Percentiles rank a stretch among this genome's conserved stretches.
Conservation (phyloP, 2,888 invertebrate species). For the Cylloceria caligata region DNA sequence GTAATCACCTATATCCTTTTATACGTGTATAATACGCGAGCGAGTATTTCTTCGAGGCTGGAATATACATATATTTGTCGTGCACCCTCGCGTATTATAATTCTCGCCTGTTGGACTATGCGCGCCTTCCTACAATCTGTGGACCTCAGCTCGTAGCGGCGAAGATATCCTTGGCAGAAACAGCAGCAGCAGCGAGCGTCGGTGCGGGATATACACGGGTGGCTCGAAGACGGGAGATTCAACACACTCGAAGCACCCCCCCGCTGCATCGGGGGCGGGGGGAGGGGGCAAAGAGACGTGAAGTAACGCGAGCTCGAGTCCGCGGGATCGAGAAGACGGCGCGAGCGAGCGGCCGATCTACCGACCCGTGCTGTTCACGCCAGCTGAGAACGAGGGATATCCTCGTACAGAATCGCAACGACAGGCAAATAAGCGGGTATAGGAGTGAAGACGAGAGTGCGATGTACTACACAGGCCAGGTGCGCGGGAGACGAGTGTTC, state of each 20-base stretch:
- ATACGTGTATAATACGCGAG: background rate
- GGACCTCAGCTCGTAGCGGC: slow-evolving; percentile 6
- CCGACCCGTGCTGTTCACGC: slow-evolving; percentile 43
- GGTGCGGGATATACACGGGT: slow-evolving; percentile 15
- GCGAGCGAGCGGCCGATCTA: slow-evolving; percentile 13
- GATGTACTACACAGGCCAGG: slow-evolving; percentile 44
- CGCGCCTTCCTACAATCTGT: slow-evolving; percentile 22
- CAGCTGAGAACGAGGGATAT: slow-evolving; percentile 45
- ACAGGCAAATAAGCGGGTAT: slow-evolving; percentile 61
- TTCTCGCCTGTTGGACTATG: slow-evolving; percentile 11
- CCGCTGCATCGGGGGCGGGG: slow-evolving; percentile 12
- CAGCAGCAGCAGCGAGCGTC: slow-evolving; percentile 53
- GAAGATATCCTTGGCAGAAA: slow-evolving; percentile 30
- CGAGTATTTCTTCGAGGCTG: slow-evolving; percentile 6
- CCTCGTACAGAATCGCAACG: slow-evolving; percentile 52
- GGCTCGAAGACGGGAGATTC: slow-evolving; percentile 17
- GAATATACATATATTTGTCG: slow-evolving; percentile 25
- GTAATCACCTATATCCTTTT: background rate
- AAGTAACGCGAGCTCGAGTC: slow-evolving; percentile 47
- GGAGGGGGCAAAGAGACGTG: slow-evolving; percentile 57
- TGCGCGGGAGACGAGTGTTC: slow-evolving; percentile 46
- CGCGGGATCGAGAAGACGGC: slow-evolving; percentile 34
- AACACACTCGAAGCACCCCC: slow-evolving; percentile 9
- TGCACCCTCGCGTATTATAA: slow-evolving; percentile 21
- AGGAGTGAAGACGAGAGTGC: slow-evolving; percentile 53